These are phyloP conservation scores for Drosophila athabasca DNA, from an alignment of 1,140 invertebrate species.

Conservation along the genomic window DNA sequence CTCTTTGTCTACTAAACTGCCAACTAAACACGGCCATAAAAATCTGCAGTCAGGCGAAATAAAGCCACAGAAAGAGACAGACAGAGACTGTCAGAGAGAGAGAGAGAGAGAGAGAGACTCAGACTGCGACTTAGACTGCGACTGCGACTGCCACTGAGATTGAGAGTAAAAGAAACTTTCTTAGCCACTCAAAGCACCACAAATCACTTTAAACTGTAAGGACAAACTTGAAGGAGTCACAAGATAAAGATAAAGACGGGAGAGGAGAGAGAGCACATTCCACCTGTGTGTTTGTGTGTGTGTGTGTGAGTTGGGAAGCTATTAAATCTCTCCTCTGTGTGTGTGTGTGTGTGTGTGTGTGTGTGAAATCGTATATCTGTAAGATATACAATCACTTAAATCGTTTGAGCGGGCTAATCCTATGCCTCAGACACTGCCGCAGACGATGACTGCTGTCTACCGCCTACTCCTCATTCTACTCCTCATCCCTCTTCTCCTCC, in stretches of 20 bases:
- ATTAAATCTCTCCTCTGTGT: slow-evolving; percentile 62
- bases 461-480: not conserved
- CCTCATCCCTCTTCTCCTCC: not conserved
- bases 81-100: not conserved
- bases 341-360: slow-evolving; percentile 13
- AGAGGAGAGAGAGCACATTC: slow-evolving; percentile 10
- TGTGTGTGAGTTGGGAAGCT: slow-evolving; percentile 34
- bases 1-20: slow-evolving; percentile 43
- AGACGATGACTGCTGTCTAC: slow-evolving; percentile 41
- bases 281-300: slow-evolving; percentile 28
- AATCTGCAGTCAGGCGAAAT: slow-evolving; percentile 57
- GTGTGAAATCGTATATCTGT: slow-evolving; percentile 70
- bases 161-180: slow-evolving; percentile 59
- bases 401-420: slow-evolving; percentile 77
- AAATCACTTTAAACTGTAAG: slow-evolving; percentile 79
- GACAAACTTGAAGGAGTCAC: slow-evolving; percentile 57
- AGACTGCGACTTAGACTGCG: no score
- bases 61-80: slow-evolving; percentile 37
- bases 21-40: slow-evolving; percentile 63
- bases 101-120: not conserved
- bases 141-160: no score
- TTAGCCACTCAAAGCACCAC: slow-evolving; percentile 71
- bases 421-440: no score
- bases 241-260: no score
- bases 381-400: slow-evolving; percentile 82